Base-by-base conservation (phyloP, 2,888 invertebrate genomes). In the Kryphioiulus occultus region DNA sequence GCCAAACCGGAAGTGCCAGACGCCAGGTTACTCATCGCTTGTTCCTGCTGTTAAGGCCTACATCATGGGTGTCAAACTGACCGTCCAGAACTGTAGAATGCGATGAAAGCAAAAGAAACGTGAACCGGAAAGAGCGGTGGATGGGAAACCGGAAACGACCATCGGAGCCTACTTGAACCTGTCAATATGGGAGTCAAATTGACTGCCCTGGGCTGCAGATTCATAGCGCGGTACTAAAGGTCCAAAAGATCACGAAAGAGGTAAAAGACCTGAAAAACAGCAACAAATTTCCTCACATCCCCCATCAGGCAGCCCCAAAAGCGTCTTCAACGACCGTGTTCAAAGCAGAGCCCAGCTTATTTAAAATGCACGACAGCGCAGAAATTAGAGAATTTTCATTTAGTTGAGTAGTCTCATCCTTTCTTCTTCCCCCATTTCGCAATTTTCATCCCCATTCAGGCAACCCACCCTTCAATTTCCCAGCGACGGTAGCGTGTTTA, bases 41-140 rank as follows among this genome's bases (percentile, higher is more conserved):
- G 26, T 26, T 68, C 19, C 26, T 53, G n/a, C 53, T 53, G 19
- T 44, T 12, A 9, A 4, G 12, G 9, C 53, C 53, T 7, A 7
- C 26, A 9, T 68, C 68, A 26, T 68, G 68, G 68, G 68, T 68
- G 26, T 68, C 68, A 68, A 68, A 68, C 68, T 68, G 68, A 68
- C 68, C 2, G 26, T 22, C 68, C 12, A 1, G 7, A 5, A 10
- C 68, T 10, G 5, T 19, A 26, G 22, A 68, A 26, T 68, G 5
- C 26, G 68, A 68, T 26, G 68, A 22, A 7, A 26, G 2, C 0
- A 1, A 1, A 7, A 4, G n/a, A 68, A 26, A 5, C 19, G 22
- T 10, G 68, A 26, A 68, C 17, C 1, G 26, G 10, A 19, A 0
- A 26, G 19, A 4, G 5, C 22, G 10, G 22, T 4, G 26, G 26